phyloP scores from a whole-genome alignment of 2,113 vertebrate species.

The Pterophyllum scalare region DNA sequence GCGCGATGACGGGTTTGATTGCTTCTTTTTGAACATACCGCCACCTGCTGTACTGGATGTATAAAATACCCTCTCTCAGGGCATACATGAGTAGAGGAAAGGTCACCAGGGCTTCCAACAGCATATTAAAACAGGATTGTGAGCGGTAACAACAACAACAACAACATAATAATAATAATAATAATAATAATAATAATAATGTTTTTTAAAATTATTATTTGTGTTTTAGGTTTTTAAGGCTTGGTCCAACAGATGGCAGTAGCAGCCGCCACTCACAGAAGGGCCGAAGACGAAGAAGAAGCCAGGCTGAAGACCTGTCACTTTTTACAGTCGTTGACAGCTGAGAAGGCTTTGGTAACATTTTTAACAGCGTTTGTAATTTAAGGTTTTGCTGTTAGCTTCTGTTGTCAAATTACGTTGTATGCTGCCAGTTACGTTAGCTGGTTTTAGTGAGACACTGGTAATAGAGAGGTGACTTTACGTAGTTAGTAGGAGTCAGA shows the following conservation, averaged over 20 bases:
- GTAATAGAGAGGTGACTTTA: no score
- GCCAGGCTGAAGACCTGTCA: background rate
- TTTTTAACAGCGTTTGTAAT: background rate
- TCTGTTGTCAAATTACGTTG: background rate
- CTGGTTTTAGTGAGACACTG: no score
- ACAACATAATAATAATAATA: background rate
- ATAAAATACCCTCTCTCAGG: background rate
- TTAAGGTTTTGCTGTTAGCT: background rate
- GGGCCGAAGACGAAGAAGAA: background rate
- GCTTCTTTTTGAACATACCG: background rate
- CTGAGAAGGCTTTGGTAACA: background rate
- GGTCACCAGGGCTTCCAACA: background rate
- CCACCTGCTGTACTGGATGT: conserved; percentile 55
- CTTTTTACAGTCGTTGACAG: background rate
- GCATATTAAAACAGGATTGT: background rate
- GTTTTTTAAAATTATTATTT: background rate
- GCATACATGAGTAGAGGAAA: background rate
- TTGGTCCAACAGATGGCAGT: background rate
- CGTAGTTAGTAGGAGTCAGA: no score
- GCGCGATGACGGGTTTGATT: background rate
- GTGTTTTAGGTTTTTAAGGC: background rate
- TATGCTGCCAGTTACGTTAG: background rate
- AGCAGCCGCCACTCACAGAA: background rate
- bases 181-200: background rate
- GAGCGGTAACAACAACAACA: background rate